A percentile compares a stretch with the other conserved stretches of the same genome.
Evolutionary conservation across 2,888 invertebrate species (phyloP).

Genomic region (Osmoderma eremita): DNA sequence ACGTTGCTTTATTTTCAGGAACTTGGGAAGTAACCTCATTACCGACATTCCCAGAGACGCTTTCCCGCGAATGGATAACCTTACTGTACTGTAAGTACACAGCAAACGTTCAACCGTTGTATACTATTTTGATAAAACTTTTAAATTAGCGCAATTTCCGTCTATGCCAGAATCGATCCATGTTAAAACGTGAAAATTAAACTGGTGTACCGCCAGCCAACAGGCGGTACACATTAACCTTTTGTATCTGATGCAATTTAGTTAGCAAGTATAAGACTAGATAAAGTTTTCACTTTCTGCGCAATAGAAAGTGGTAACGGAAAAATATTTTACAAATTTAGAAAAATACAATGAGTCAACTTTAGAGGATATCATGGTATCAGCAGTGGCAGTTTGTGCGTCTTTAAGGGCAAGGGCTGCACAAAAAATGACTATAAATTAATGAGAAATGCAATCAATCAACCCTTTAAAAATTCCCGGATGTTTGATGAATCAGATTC

Average conservation of each 20-base stretch:
- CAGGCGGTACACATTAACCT: conserved; percentile 8
- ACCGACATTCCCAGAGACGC: conserved; percentile 73
- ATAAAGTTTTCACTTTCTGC: too few relatives aligned
- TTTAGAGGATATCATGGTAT: too few relatives aligned
- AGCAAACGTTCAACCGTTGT: conserved; percentile 7
- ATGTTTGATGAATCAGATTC: too few relatives aligned
- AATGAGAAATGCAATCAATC: too few relatives aligned
- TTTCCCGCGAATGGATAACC: conserved; percentile 76
- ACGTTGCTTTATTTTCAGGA: conserved; percentile 67
- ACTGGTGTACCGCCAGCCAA: background rate
- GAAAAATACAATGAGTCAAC: too few relatives aligned
- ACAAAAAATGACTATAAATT: too few relatives aligned
- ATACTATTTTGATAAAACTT: conserved; percentile 28
- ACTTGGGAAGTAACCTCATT: conserved; percentile 81
- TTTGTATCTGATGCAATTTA: conserved; percentile 7
- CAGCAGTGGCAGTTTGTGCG: too few relatives aligned
- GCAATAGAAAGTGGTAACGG: too few relatives aligned
- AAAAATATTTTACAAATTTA: too few relatives aligned
- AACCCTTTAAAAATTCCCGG: too few relatives aligned
- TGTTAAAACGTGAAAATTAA: conserved; percentile 16
- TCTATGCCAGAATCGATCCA: conserved; percentile 5
- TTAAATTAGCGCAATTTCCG: conserved; percentile 31
- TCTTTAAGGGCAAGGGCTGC: too few relatives aligned
- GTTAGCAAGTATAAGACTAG: too few relatives aligned
- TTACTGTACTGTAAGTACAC: conserved; percentile 83